A percentile compares a stretch with the other conserved stretches of the same genome.
Conservation (phyloP, 2,113 vertebrate genomes). For the Campylorhamphus procurvoides region DNA sequence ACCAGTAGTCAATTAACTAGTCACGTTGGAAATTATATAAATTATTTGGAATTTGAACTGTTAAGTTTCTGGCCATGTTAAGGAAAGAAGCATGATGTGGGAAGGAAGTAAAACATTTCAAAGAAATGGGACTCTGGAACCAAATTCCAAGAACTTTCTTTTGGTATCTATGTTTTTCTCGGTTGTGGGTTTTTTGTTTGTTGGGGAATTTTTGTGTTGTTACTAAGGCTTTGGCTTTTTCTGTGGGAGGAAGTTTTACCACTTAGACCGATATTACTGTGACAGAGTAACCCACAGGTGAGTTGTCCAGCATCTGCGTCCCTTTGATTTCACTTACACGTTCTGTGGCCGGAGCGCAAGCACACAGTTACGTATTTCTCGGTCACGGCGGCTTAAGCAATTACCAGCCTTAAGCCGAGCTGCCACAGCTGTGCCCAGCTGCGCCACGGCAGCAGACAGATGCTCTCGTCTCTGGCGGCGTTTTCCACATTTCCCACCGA, state of each 20-base stretch:
- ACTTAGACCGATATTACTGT: fast-evolving
- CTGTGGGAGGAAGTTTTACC: neutral
- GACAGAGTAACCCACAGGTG: neutral
- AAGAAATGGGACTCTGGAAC: neutral
- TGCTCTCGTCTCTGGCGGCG: neutral
- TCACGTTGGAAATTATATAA: fast-evolving
- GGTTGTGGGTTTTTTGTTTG: neutral
- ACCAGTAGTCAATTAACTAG: neutral
- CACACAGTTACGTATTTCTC: fast-evolving
- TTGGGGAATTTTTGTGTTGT: neutral
- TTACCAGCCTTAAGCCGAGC: neutral
- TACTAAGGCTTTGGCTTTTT: neutral
- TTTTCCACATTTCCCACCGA: neutral
- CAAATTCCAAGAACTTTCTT: neutral
- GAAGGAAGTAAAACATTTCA: neutral
- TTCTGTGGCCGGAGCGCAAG: neutral
- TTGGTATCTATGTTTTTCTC: neutral
- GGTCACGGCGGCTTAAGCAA: neutral
- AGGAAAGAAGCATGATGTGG: neutral
- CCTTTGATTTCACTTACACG: neutral
- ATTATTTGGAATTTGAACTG: neutral
- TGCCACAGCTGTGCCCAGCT: neutral
- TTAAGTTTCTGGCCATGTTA: neutral
- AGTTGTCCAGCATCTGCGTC: neutral
- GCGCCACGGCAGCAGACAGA: fast-evolving